A percentile compares a stretch with the other conserved stretches of the same genome.
phyloP scores from a whole-genome alignment of 2,888 invertebrate genomes.

The Vandiemenella viatica region DNA sequence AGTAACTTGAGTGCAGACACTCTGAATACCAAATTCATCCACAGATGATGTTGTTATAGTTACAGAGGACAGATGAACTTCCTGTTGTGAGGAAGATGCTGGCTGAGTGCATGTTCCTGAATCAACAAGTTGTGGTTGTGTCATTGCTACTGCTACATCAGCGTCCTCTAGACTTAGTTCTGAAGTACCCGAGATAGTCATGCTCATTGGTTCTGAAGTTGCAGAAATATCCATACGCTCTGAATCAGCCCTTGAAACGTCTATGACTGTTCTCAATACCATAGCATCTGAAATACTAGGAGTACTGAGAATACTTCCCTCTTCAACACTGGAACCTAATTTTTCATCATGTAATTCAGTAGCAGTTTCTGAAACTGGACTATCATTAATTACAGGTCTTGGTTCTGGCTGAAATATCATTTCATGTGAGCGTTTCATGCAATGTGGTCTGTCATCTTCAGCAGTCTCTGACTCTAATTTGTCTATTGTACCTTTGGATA shows the following conservation, averaged over 20 bases:
- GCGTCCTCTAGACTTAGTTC: conserved; percentile 30
- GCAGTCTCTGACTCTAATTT: too few species aligned
- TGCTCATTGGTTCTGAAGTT: conserved; percentile 24
- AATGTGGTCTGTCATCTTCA: conserved; percentile 33
- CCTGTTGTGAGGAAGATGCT: conserved; percentile 19
- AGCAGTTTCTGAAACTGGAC: conserved; percentile 30
- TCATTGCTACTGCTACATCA: conserved; percentile 19
- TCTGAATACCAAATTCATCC: conserved; percentile 32
- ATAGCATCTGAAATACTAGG: conserved; percentile 39
- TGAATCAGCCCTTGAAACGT: conserved; percentile 30
- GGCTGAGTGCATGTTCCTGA: conserved; percentile 30
- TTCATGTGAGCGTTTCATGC: conserved; percentile 79
- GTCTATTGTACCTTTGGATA: conserved; percentile 17
- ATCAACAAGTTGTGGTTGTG: conserved; percentile 17
- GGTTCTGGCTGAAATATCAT: conserved; percentile 64
- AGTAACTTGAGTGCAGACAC: conserved; percentile 38
- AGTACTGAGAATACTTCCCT: conserved; percentile 39
- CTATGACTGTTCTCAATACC: conserved; percentile 30
- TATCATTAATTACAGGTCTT: conserved; percentile 29
- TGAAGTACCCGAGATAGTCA: conserved; percentile 31
- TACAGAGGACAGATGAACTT: conserved; percentile 30
- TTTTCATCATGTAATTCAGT: conserved; percentile 22
- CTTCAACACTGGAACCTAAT: conserved; percentile 40
- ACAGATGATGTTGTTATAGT: conserved; percentile 36
- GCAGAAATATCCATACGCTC: conserved; percentile 27